Percentiles rank a stretch among this genome's conserved stretches.
Evolutionary conservation across 2,888 invertebrate genomes (phyloP).

Genomic region (Megalurothrips usitatus): DNA sequence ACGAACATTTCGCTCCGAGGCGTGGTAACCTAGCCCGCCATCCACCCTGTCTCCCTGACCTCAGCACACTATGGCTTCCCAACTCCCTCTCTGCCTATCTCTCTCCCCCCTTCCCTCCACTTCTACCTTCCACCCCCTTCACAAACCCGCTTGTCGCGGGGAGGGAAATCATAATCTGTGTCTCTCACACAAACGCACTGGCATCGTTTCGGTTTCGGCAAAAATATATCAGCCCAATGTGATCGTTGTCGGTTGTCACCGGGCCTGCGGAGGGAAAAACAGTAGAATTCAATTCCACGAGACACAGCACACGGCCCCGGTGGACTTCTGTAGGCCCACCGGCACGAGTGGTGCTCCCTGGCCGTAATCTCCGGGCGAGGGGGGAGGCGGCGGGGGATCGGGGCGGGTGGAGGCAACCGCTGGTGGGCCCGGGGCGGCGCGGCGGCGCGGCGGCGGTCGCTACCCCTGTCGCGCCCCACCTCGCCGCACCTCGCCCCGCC

Average conservation of each 20-base stretch:
- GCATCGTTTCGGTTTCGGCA: neutral
- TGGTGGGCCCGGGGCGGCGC: neutral
- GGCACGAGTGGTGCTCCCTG: too few relatives aligned
- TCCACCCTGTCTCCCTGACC: constrained; percentile 17
- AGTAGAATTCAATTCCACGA: too few relatives aligned
- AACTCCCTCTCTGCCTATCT: neutral
- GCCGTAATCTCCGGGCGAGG: too few relatives aligned
- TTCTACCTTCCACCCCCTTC: neutral
- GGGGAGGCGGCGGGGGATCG: too few relatives aligned
- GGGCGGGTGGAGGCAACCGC: neutral
- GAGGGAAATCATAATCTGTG: neutral
- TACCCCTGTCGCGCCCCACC: neutral
- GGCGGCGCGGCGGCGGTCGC: neutral
- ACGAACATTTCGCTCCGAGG: too few relatives aligned
- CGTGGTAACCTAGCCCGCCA: too few relatives aligned
- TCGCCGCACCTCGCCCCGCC: neutral
- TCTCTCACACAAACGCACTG: neutral
- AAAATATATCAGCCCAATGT: neutral
- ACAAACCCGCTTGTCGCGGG: neutral
- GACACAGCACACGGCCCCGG: too few relatives aligned
- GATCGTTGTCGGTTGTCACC: too few relatives aligned
- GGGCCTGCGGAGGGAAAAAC: too few relatives aligned
- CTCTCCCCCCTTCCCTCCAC: neutral
- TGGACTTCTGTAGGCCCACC: too few relatives aligned
- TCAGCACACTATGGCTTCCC: constrained; percentile 9